phyloP scores from a whole-genome alignment of 2,797 vertebrate species.

The Lycodopsis pacificus region DNA sequence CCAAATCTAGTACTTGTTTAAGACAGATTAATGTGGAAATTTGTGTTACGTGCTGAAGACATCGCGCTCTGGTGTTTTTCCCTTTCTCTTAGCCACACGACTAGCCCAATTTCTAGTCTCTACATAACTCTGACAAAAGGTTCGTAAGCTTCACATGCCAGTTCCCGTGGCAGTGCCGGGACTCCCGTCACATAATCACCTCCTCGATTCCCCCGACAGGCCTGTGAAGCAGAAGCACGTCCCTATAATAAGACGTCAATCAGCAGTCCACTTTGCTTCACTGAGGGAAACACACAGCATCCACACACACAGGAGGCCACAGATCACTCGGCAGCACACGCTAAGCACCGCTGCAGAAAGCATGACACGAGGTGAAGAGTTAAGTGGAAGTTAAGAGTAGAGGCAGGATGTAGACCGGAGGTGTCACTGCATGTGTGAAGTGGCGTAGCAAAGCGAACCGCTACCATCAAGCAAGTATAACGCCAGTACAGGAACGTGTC shows the following conservation, averaged over 20 bases:
- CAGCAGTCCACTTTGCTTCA: slow-evolving; percentile 44
- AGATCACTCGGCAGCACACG: slow-evolving; percentile 41
- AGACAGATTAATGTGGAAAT: neutral
- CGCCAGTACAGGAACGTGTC: neutral
- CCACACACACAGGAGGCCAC: slow-evolving; percentile 29
- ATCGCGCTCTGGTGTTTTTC: neutral
- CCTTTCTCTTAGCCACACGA: neutral
- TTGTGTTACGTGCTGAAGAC: neutral
- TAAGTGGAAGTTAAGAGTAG: slow-evolving; percentile 9
- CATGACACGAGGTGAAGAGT: slow-evolving; percentile 17
- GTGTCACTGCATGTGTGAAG: slow-evolving; percentile 18
- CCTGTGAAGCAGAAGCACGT: slow-evolving; percentile 50
- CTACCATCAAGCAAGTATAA: slow-evolving; percentile 20
- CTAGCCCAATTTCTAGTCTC: neutral
- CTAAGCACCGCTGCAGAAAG: slow-evolving; percentile 9
- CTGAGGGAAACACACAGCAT: slow-evolving; percentile 32
- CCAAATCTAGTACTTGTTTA: neutral
- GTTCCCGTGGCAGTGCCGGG: slow-evolving; percentile 5
- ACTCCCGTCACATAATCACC: slow-evolving; percentile 54
- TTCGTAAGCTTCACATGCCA: slow-evolving; percentile 26
- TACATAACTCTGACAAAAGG: slow-evolving; percentile 15
- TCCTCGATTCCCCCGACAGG: slow-evolving; percentile 43
- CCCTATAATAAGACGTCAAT: slow-evolving; percentile 67
- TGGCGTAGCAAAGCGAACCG: neutral
- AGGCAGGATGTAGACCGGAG: slow-evolving; percentile 8